Percentiles rank a stretch among this genome's conserved stretches.
phyloP scores from a whole-genome alignment of 53 echinoderm and acorn worm species.

The Patiria pectinifera region DNA sequence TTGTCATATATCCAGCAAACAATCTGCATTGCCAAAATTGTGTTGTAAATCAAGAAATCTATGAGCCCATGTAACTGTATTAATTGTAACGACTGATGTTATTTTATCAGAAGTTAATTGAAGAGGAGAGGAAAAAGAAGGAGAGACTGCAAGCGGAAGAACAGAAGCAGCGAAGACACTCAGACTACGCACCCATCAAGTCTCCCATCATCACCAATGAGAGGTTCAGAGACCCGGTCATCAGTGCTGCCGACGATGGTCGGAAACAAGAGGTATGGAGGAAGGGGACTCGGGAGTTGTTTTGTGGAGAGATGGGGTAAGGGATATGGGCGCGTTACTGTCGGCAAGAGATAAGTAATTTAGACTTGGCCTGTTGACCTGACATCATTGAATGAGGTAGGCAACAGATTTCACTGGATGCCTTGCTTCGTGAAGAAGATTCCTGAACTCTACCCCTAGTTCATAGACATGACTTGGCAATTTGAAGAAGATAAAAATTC shows the following conservation, averaged over 20 bases:
- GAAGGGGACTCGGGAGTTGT: not conserved
- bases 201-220: conserved; percentile 93
- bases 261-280: conserved; percentile 79
- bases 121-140: conserved; percentile 79
- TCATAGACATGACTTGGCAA: too few species aligned
- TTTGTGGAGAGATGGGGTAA: not conserved
- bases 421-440: too few species aligned
- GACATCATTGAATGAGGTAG: too few species aligned
- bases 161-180: conserved; percentile 81
- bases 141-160: conserved; percentile 70
- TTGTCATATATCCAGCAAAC: too few species aligned
- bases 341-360: too few species aligned
- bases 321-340: not conserved
- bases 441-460: too few species aligned
- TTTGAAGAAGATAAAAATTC: too few species aligned
- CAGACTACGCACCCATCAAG: conserved; percentile 85
- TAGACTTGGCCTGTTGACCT: too few species aligned
- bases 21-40: too few species aligned
- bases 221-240: conserved; percentile 77
- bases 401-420: too few species aligned
- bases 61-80: too few species aligned
- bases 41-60: too few species aligned
- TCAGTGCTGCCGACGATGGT: conserved; percentile 53
- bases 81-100: not conserved
- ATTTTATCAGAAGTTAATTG: conserved; percentile 70